Evolutionary conservation across 23 tunicate species (phyloP).

Genomic region (Trididemnum miniatum): DNA sequence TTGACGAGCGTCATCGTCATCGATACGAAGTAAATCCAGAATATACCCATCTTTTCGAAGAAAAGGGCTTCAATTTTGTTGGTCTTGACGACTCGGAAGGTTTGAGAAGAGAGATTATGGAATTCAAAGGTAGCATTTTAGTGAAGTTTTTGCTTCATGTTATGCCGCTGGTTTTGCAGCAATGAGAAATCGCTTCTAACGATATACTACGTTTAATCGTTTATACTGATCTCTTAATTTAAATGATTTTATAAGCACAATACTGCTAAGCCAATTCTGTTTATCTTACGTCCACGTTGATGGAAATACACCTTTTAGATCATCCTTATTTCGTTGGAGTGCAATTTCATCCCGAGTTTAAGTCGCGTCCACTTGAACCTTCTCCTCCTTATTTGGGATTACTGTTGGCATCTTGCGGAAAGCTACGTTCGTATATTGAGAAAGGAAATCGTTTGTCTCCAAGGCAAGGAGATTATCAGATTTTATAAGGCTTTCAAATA

Average conservation of each 20-base stretch:
- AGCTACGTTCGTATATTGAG: slow-evolving; percentile 50
- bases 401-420: slow-evolving; percentile 73
- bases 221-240: too few relatives aligned
- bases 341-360: slow-evolving; percentile 96
- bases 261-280: too few relatives aligned
- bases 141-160: too few relatives aligned
- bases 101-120: slow-evolving; percentile 90
- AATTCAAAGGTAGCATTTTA: slow-evolving; percentile 69
- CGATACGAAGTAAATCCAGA: slow-evolving; percentile 94
- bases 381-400: slow-evolving; percentile 95
- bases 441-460: slow-evolving; percentile 79
- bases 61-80: slow-evolving; percentile 78
- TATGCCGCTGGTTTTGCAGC: too few relatives aligned
- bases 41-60: slow-evolving; percentile 69
- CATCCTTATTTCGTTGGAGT: slow-evolving; percentile 94
- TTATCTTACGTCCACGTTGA: too few relatives aligned
- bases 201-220: too few relatives aligned
- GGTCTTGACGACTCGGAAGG: slow-evolving; percentile 92
- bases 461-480: slow-evolving; percentile 41
- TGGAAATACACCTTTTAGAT: too few relatives aligned
- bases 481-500: too few relatives aligned
- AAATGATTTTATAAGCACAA: too few relatives aligned
- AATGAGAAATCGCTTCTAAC: slow-evolving; percentile 12
- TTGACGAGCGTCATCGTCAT: slow-evolving; percentile 92
- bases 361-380: slow-evolving; percentile 79